phyloP scores from a whole-genome alignment of 2,113 vertebrate genomes.

The Lota lota region DNA sequence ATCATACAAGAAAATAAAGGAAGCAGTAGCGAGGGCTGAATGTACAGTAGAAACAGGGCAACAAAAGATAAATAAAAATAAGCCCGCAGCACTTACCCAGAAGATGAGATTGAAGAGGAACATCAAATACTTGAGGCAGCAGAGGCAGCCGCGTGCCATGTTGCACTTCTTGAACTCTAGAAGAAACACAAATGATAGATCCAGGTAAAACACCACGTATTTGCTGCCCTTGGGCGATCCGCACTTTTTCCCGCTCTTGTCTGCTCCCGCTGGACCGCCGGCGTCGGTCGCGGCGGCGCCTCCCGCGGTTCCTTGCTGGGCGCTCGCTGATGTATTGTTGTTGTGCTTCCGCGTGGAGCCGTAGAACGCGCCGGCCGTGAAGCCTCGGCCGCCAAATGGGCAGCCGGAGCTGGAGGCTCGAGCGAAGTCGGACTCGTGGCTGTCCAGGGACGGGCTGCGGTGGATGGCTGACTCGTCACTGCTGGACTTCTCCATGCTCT shows the following conservation, averaged over 20 bases:
- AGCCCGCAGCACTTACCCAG: slow-evolving; percentile 86
- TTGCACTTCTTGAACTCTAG: slow-evolving; percentile 99
- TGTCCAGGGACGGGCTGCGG: slow-evolving; percentile 96
- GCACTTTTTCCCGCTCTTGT: slow-evolving; percentile 82
- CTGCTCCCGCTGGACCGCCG: slow-evolving; percentile 56
- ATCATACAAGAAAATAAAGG: too few relatives aligned
- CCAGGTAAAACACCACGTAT: slow-evolving; percentile 99
- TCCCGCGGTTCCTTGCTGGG: slow-evolving; percentile 9
- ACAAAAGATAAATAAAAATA: slow-evolving; percentile 11
- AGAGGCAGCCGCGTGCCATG: slow-evolving; percentile 98
- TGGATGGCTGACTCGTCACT: slow-evolving; percentile 98
- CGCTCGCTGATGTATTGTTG: slow-evolving; percentile 62
- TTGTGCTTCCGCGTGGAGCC: slow-evolving; percentile 85
- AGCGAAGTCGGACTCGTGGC: slow-evolving; percentile 90
- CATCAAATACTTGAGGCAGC: slow-evolving; percentile 99
- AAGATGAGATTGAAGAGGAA: slow-evolving; percentile 99
- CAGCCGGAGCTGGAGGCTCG: slow-evolving; percentile 90
- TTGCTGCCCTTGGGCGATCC: slow-evolving; percentile 92
- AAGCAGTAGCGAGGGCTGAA: too few relatives aligned
- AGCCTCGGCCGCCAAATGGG: slow-evolving; percentile 87
- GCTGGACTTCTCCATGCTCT: slow-evolving; percentile 99
- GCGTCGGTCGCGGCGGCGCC: slow-evolving; percentile 34
- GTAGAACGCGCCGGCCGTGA: slow-evolving; percentile 96
- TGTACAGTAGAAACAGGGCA: too few relatives aligned
- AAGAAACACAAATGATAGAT: slow-evolving; percentile 99